Percentiles rank a stretch among this genome's conserved stretches.
Evolutionary conservation across 2,888 invertebrate genomes (phyloP).

Genomic region (Polyommatus icarus): DNA sequence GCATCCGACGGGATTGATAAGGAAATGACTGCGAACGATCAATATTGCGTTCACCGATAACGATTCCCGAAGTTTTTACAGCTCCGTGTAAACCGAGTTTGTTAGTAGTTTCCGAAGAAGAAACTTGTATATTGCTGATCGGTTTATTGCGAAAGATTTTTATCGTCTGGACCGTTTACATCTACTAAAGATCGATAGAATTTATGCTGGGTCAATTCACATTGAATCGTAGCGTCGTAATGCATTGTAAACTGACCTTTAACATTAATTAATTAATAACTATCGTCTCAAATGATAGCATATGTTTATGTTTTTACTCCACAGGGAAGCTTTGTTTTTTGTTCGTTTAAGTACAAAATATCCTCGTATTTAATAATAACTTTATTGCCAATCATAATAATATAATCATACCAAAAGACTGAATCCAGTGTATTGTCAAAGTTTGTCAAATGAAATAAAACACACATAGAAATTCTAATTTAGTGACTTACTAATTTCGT

Average conservation of each 20-base stretch:
- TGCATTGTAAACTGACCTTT: no score
- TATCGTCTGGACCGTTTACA: neutral
- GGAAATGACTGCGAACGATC: conserved; percentile 17
- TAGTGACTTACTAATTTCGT: neutral
- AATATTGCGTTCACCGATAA: conserved; percentile 8
- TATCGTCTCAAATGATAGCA: no score
- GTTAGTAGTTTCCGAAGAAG: neutral
- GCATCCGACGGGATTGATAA: conserved; percentile 9
- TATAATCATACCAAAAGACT: no score
- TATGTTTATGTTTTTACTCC: no score
- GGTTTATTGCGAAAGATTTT: neutral
- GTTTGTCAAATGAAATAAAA: neutral
- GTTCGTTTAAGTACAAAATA: no score
- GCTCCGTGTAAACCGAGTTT: neutral
- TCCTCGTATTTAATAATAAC: no score
- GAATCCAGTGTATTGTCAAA: no score
- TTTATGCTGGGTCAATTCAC: no score
- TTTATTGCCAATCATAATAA: no score
- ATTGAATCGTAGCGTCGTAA: no score
- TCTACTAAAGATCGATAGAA: neutral
- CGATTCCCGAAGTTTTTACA: neutral
- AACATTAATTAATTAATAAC: no score
- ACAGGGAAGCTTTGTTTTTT: no score
- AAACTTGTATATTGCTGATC: neutral
- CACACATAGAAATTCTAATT: neutral